Evolutionary conservation across 2,888 invertebrate genomes (phyloP).

Genomic region (Schrankia costaestrigalis): DNA sequence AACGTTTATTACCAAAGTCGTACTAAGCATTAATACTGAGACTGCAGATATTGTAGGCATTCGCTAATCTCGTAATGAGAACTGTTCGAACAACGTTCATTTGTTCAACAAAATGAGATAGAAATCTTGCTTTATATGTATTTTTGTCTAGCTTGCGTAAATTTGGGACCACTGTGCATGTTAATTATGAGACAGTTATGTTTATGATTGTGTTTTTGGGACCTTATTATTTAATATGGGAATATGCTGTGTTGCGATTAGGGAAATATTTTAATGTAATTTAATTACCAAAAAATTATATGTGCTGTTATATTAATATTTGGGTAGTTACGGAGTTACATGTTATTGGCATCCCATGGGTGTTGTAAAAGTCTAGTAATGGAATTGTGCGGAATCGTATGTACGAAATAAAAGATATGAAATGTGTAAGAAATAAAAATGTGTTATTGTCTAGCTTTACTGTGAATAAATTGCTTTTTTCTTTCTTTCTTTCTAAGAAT

Average conservation of each 20-base stretch:
- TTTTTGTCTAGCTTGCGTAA: constrained; percentile 16
- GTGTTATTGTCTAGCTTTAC: too few species aligned
- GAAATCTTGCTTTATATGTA: constrained; percentile 3
- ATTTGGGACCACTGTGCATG: constrained; percentile 7
- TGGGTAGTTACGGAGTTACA: too few species aligned
- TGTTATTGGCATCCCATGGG: too few species aligned
- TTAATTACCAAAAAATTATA: too few species aligned
- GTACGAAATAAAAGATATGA: too few species aligned
- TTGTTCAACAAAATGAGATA: constrained; percentile 5
- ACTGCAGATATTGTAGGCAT: constrained; percentile 7
- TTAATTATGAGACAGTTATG: constrained; percentile 1
- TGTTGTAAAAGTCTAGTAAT: too few species aligned
- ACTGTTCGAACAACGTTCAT: constrained; percentile 4
- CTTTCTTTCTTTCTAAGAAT: too few species aligned
- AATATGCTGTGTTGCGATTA: not conserved
- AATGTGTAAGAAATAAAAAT: too few species aligned
- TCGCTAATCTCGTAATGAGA: constrained; percentile 8
- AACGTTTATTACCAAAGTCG: constrained; percentile 5
- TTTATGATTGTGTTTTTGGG: not conserved
- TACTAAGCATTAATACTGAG: constrained; percentile 1
- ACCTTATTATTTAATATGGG: not conserved
- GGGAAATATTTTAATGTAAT: too few species aligned
- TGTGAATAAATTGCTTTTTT: too few species aligned
- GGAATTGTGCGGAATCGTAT: too few species aligned
- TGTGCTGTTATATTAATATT: too few species aligned